A percentile compares a stretch with the other conserved stretches of the same genome.
Evolutionary conservation across 1,140 invertebrate species (phyloP).

Genomic region (Zaprionus nigranus): DNA sequence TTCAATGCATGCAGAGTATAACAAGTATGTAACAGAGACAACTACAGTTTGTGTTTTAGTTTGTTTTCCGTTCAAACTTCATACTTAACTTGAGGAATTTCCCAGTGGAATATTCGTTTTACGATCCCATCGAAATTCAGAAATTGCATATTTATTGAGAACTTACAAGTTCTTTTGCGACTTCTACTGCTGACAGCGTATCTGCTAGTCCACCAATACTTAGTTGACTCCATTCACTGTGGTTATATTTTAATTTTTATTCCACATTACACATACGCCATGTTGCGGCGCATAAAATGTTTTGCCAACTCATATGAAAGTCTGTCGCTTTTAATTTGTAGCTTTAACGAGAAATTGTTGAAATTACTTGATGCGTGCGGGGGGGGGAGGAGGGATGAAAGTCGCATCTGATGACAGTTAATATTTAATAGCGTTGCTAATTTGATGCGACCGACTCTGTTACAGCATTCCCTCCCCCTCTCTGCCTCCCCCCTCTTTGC

Average conservation of each 20-base stretch:
- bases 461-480: neutral
- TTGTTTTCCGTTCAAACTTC: neutral
- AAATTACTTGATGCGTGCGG: constrained; percentile 30
- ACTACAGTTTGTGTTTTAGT: neutral
- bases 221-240: neutral
- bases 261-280: constrained; percentile 42
- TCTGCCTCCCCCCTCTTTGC: neutral
- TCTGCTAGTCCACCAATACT: neutral
- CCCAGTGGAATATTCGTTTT: neutral
- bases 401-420: constrained; percentile 38
- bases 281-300: constrained; percentile 39
- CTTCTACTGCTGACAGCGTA: neutral
- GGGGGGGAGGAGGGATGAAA: neutral
- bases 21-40: neutral
- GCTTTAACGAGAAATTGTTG: constrained; percentile 50
- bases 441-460: constrained; percentile 28
- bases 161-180: neutral
- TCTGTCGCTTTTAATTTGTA: constrained; percentile 50
- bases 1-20: too few relatives aligned
- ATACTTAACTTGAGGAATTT: neutral
- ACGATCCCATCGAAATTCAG: neutral
- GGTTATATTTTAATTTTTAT: constrained; percentile 26
- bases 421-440: constrained; percentile 46
- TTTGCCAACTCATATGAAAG: constrained; percentile 38
- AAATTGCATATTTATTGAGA: neutral